Percentiles rank a stretch among this genome's conserved stretches.
Evolutionary conservation across 2,888 invertebrate species (phyloP).

Genomic region (Drosophila limbata): DNA sequence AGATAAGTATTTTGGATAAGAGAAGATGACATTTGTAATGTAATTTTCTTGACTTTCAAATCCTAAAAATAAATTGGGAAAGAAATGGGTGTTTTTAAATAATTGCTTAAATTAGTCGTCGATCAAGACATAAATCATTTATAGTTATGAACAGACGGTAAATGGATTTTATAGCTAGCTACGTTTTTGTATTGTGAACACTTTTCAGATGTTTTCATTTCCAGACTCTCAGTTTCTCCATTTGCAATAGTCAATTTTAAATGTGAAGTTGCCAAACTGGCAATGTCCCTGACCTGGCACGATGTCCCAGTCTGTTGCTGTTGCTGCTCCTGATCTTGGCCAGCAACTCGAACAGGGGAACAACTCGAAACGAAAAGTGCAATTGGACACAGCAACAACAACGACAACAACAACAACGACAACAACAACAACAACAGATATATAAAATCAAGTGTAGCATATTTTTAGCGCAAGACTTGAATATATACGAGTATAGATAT

Average conservation of each 20-base stretch:
- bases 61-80: no score
- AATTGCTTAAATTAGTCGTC: no score
- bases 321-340: conserved; percentile 48
- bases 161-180: no score
- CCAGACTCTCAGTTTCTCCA: neutral
- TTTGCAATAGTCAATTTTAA: neutral
- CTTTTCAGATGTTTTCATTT: neutral
- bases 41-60: no score
- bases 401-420: neutral
- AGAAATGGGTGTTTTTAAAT: no score
- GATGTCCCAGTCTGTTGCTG: conserved; percentile 9
- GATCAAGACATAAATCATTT: neutral
- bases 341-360: conserved; percentile 19
- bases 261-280: neutral
- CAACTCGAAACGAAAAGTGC: conserved; percentile 30
- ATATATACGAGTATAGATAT: neutral
- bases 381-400: conserved; percentile 13
- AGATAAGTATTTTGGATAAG: no score
- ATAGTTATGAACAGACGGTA: neutral
- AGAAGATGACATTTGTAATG: no score
- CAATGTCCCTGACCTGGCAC: conserved; percentile 41
- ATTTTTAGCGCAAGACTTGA: conserved; percentile 43
- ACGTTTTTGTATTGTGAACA: neutral
- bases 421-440: neutral
- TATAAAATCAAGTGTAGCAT: conserved; percentile 57